A percentile compares a stretch with the other conserved stretches of the same genome.
Evolutionary conservation across 2,113 vertebrate genomes (phyloP).

Genomic region (Brienomyrus brachyistius): DNA sequence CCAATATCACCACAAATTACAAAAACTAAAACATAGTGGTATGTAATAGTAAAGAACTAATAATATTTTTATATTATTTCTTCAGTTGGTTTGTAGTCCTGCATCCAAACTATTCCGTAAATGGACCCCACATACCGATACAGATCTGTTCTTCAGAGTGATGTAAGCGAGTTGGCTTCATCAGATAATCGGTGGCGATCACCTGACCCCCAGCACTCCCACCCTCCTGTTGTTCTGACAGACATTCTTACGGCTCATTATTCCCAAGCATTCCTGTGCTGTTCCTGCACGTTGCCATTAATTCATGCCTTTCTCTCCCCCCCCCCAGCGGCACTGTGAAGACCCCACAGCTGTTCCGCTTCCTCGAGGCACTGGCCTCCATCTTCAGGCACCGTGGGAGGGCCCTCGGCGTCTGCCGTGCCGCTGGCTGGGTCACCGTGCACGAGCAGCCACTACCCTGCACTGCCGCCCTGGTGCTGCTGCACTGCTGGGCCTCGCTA

Average conservation of each 20-base stretch:
- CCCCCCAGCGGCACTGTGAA: conserved; percentile 60
- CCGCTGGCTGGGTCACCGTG: conserved; percentile 52
- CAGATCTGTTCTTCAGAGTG: not conserved
- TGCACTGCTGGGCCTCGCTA: conserved; percentile 72
- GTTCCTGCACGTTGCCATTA: not conserved
- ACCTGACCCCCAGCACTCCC: not conserved
- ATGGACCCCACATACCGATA: not conserved
- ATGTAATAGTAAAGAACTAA: not conserved
- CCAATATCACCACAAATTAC: not conserved
- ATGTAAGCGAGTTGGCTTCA: not conserved
- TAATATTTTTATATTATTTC: not conserved
- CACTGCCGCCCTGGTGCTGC: conserved; percentile 62
- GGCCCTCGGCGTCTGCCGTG: conserved; percentile 48
- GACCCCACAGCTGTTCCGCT: conserved; percentile 49
- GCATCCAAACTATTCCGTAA: not conserved
- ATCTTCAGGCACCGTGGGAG: conserved; percentile 64
- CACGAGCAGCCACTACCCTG: conserved; percentile 59
- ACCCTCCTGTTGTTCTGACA: not conserved
- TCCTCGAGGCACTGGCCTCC: conserved; percentile 63
- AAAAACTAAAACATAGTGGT: not conserved
- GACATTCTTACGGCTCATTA: not conserved
- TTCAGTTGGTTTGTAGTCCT: not conserved
- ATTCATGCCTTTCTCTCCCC: not conserved
- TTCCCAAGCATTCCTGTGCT: not conserved
- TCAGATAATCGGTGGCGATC: not conserved